Evolutionary conservation across 2,888 invertebrate genomes (phyloP), one percentile per base, ranked within the genome.

Genomic region (Andricus quercusramuli): DNA sequence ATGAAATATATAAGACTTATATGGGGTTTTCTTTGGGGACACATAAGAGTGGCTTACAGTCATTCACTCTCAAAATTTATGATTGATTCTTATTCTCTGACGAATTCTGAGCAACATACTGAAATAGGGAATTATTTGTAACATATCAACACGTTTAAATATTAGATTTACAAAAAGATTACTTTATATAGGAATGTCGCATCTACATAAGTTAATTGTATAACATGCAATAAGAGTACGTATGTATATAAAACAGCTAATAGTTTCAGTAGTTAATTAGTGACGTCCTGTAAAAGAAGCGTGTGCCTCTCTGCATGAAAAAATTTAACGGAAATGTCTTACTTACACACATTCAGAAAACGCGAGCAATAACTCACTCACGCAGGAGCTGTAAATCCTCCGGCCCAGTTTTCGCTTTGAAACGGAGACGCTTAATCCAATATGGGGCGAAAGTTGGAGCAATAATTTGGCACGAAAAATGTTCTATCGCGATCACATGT

Each of bases 401-500:
- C 62, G 81, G 79, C 67, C 79, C 77, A 82, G 80, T 83, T 85
- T 86, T 85, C 81, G 80, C 78, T 51, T 77, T 20, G 51, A 20
- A 81, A 81, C 17, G 11, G 37, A 22, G 22, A 41, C 67, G 17
- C n/a, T 67, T n/a, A 37, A 25, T 29, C 81, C 77, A 79, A 83
- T 85, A 83, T 82, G 79, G 83, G 78, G 83, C 83, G 85, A 84
- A 84, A 86, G 86, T 85, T 70, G 44, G 22, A 25, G 62, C 13
- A 67, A 44, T 67, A 29, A 29, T 77, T 37, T 17, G 32, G 17
- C 74, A 51, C 32, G 41, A 56, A 74, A 74, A 74, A 59, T 32
- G 0, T 25, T 62, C 62, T 62, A 62, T 62, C 62, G 62, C 62
- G 22, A 62, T 62, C 62, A 25, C 3, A 22, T 22, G 62, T 25